A percentile compares a stretch with the other conserved stretches of the same genome.
phyloP scores from a whole-genome alignment of 2,113 vertebrate species.

The Callospermophilus lateralis region DNA sequence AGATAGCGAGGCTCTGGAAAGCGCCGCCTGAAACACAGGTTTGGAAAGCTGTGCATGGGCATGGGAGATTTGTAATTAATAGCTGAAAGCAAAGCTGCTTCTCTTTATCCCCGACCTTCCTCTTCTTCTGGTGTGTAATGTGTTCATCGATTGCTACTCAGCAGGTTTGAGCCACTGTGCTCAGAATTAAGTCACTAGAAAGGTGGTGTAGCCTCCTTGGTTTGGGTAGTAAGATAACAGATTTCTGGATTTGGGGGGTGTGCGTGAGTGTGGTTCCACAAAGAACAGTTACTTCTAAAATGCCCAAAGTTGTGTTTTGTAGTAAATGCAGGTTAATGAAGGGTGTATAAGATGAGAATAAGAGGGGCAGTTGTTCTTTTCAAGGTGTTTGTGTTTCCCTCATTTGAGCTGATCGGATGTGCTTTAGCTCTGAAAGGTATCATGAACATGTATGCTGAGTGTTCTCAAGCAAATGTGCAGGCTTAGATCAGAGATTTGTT shows the following conservation, averaged over 20 bases:
- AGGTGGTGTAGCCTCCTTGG: constrained; percentile 76
- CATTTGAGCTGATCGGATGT: constrained; percentile 55
- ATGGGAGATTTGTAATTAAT: constrained; percentile 85
- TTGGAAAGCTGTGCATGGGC: constrained; percentile 63
- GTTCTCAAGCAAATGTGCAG: background rate
- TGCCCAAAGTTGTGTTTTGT: constrained; percentile 63
- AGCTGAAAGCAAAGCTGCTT: constrained; percentile 86
- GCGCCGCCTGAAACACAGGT: constrained; percentile 73
- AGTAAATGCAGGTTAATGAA: background rate
- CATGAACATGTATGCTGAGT: background rate
- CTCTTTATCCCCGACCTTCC: constrained; percentile 73
- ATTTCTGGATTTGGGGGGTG: constrained; percentile 41
- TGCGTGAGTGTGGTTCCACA: background rate
- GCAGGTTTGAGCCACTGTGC: constrained; percentile 66
- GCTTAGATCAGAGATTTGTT: background rate
- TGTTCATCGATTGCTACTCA: constrained; percentile 83
- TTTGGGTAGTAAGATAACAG: constrained; percentile 55
- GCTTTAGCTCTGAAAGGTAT: constrained; percentile 62
- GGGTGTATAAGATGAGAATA: background rate
- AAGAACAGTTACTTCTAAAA: constrained; percentile 61
- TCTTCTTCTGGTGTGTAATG: constrained; percentile 80
- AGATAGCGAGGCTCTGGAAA: constrained; percentile 69
- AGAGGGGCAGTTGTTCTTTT: background rate
- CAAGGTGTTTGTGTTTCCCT: constrained; percentile 44
- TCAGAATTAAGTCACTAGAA: constrained; percentile 80